Percentiles rank a stretch among this genome's conserved stretches.
Conservation (phyloP, 2,113 vertebrate species). For the Carassius auratus region DNA sequence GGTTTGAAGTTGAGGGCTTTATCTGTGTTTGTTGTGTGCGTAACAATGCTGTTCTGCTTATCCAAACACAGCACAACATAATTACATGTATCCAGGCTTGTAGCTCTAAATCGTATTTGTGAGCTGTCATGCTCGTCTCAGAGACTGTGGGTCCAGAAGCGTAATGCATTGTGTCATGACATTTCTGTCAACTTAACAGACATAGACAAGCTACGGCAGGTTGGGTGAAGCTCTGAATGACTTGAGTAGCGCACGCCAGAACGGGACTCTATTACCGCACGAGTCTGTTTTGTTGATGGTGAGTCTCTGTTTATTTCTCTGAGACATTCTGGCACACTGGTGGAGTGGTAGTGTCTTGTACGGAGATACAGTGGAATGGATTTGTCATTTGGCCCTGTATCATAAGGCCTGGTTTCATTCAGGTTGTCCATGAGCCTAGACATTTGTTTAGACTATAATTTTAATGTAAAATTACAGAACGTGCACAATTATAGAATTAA, state of each 20-base stretch:
- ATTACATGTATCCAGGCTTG: slow-evolving; percentile 29
- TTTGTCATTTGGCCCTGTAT: slow-evolving; percentile 27
- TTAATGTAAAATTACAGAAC: neutral
- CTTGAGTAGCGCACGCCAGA: slow-evolving; percentile 6
- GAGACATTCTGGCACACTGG: slow-evolving; percentile 15
- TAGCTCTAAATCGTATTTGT: slow-evolving; percentile 48
- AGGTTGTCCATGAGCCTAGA: slow-evolving; percentile 6
- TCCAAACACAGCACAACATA: slow-evolving; percentile 19
- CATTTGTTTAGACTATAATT: neutral
- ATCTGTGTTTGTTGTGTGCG: slow-evolving; percentile 31
- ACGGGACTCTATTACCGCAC: slow-evolving; percentile 9
- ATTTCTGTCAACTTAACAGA: slow-evolving; percentile 65
- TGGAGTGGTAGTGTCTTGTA: slow-evolving; percentile 5
- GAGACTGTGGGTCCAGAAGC: slow-evolving; percentile 58
- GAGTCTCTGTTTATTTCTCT: slow-evolving; percentile 26
- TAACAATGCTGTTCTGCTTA: slow-evolving; percentile 33
- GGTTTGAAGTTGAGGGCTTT: slow-evolving; percentile 23
- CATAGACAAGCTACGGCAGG: slow-evolving; percentile 60
- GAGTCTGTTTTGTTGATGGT: neutral
- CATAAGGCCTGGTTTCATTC: slow-evolving; percentile 29
- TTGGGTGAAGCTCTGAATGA: slow-evolving; percentile 4
- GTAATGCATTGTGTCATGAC: slow-evolving; percentile 64
- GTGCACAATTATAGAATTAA: neutral
- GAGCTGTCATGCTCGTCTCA: slow-evolving; percentile 58
- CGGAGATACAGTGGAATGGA: neutral